Conservation (phyloP, 2,113 vertebrate genomes). For the Anser cygnoides region DNA sequence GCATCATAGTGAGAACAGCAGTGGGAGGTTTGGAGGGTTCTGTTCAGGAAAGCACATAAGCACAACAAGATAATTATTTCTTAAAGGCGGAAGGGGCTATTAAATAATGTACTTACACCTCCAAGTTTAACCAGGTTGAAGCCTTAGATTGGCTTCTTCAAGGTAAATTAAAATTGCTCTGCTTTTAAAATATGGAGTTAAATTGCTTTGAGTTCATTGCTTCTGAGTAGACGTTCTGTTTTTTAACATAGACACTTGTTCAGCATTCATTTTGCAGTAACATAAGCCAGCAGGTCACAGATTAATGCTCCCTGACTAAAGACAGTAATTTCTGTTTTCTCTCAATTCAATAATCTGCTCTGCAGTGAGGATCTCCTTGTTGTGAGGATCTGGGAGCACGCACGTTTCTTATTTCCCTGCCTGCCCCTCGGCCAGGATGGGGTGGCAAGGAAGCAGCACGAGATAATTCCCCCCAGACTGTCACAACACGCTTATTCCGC, state of each 20-base stretch:
- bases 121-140: not conserved
- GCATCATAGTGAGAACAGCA: not conserved
- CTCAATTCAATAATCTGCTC: not conserved
- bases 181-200: not conserved
- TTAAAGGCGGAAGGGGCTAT: not conserved
- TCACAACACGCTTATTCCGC: not conserved
- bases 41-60: not conserved
- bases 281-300: not conserved
- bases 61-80: not conserved
- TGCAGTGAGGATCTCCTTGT: not conserved
- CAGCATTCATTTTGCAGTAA: not conserved
- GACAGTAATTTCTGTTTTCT: not conserved
- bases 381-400: not conserved
- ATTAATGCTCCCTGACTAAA: not conserved
- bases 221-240: not conserved
- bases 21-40: not conserved
- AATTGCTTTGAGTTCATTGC: not conserved
- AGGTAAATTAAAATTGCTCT: not conserved
- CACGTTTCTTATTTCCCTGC: not conserved
- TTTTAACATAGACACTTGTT: not conserved
- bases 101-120: not conserved
- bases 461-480: not conserved
- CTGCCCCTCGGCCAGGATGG: not conserved
- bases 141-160: not conserved
- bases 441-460: fast-evolving